Evolutionary conservation across 2,113 vertebrate genomes (phyloP), one percentile per base, ranked within the genome.

Genomic region (Hydropotes inermis): DNA sequence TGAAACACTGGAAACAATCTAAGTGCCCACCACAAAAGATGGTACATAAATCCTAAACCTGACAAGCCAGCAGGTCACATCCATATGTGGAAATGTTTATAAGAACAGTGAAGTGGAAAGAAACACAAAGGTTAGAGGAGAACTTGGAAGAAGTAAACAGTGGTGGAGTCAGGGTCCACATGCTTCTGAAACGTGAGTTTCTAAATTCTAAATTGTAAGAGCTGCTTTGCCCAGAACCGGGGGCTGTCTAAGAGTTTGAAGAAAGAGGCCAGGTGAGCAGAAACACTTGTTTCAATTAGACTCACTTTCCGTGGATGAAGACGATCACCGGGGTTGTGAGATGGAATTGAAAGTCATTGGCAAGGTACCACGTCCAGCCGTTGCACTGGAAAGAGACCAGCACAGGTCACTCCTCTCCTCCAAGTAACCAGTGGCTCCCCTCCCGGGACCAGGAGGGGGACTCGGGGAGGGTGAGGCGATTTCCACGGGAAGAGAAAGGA

Each of bases 291-390:
- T 52, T 45, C 57, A 7, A 1, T 43, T 8, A 97, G 98, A 99
- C 99, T 98, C 88, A 98, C 98, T 96, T 98, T 98, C 98, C 97
- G 16, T 99, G 99, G 52, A 99, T 82, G 91, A 99, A 99, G 93
- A 99, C 76, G 70, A 99, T 70, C 70, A 98, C 54, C 3, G 99
- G 99, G 1, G 99, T 99, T 50, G 98, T 98, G 82, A 98, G 97
- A 30, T 99, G 99, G 97, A 99, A 99, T 97, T 99, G 99, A 97
- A 99, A 99, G 98, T 99, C 99, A 28, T 98, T 97, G 93, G 99
- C 99, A 30, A 99, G 99, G 96, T 99, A 99, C 99, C 99, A 99
- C 0, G 99, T 99, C 99, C 99, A 99, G 33, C 99, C 99, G 14
- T 98, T 99, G 97, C 99, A 99, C 99, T 99, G 98, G 36, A 97